phyloP scores from a whole-genome alignment of 2,888 invertebrate species.

The Cancer borealis region DNA sequence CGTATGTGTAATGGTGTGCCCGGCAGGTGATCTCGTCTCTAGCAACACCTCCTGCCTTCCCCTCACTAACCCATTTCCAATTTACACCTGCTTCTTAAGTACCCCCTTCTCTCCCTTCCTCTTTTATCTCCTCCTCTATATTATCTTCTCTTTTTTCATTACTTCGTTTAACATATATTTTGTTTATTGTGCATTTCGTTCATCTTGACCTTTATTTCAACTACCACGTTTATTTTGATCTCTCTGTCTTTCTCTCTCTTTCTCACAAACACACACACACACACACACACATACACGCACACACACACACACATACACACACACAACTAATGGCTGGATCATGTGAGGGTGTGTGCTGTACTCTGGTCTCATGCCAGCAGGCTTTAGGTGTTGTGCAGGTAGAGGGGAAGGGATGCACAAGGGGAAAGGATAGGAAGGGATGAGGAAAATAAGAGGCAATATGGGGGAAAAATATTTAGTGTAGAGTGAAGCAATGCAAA shows the following conservation, averaged over 20 bases:
- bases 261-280: background rate
- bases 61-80: background rate
- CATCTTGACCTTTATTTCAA: background rate
- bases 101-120: background rate
- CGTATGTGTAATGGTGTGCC: conserved; percentile 30
- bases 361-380: background rate
- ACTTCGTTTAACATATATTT: background rate
- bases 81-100: background rate
- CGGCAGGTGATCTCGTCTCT: conserved; percentile 17
- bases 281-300: background rate
- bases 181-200: background rate
- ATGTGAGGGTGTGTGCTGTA: conserved; percentile 6
- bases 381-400: background rate
- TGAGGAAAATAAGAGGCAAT: background rate
- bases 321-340: background rate
- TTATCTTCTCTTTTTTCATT: background rate
- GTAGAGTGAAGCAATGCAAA: background rate
- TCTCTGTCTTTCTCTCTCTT: background rate
- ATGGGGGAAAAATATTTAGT: no score
- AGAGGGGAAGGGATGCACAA: background rate
- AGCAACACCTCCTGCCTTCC: background rate
- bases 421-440: no score
- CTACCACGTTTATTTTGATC: background rate
- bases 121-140: background rate
- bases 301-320: background rate